phyloP scores from a whole-genome alignment of 1,140 invertebrate species.

The Sarcophaga bullata region DNA sequence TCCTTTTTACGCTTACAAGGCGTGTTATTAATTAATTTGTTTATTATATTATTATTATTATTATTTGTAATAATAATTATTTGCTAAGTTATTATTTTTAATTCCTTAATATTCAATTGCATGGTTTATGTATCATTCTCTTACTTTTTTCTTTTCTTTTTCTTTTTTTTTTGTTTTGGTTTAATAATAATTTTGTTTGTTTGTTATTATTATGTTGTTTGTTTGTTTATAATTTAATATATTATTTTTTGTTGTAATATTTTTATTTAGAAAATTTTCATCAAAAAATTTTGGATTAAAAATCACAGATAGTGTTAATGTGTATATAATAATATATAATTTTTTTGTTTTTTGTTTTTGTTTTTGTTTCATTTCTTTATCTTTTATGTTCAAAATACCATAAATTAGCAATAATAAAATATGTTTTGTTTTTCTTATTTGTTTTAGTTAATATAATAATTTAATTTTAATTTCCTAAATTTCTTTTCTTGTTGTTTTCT shows the following conservation, averaged over 20 bases:
- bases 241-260: slow-evolving; percentile 32
- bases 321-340: slow-evolving; percentile 53
- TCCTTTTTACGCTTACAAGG: slow-evolving; percentile 18
- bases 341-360: slow-evolving; percentile 47
- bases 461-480: slow-evolving; percentile 59
- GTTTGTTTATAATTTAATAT: too few relatives aligned
- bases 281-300: slow-evolving; percentile 67
- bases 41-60: slow-evolving; percentile 23
- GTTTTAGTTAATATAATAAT: slow-evolving; percentile 58
- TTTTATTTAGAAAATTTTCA: slow-evolving; percentile 56
- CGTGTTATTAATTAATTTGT: background rate
- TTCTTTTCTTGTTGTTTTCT: slow-evolving; percentile 13
- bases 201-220: slow-evolving; percentile 4
- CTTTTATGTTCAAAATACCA: slow-evolving; percentile 51
- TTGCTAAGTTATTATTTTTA: slow-evolving; percentile 25
- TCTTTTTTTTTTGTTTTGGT: too few relatives aligned
- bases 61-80: slow-evolving; percentile 31
- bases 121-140: slow-evolving; percentile 36
- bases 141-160: too few relatives aligned
- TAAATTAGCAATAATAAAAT: slow-evolving; percentile 41
- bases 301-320: slow-evolving; percentile 67
- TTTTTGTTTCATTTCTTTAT: slow-evolving; percentile 51
- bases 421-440: slow-evolving; percentile 31
- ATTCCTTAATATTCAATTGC: slow-evolving; percentile 33
- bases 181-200: slow-evolving; percentile 26